These are phyloP conservation scores for Leistus spinibarbis DNA, from an alignment of 2,888 invertebrate species.

Conservation along the genomic window DNA sequence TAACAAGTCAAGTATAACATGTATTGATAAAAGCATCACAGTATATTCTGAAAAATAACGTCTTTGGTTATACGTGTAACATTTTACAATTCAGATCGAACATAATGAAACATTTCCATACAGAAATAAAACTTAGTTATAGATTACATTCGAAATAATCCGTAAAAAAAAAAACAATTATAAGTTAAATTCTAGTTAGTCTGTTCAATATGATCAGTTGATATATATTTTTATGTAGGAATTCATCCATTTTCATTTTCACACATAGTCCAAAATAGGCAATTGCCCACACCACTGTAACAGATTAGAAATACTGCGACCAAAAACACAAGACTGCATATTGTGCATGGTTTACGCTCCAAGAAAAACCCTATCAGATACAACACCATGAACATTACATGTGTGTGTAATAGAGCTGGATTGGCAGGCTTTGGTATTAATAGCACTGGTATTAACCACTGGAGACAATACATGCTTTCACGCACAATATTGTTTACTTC, in stretches of 20 bases:
- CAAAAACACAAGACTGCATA: slow-evolving; percentile 94
- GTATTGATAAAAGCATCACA: slow-evolving; percentile 35
- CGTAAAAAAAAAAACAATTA: slow-evolving; percentile 7
- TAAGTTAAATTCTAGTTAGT: slow-evolving; percentile 16
- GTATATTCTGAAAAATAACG: slow-evolving; percentile 33
- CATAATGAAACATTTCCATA: slow-evolving; percentile 5
- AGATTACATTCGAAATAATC: slow-evolving; percentile 23
- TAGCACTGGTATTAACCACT: slow-evolving; percentile 96
- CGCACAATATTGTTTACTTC: neutral
- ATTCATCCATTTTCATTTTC: slow-evolving; percentile 63
- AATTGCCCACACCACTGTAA: slow-evolving; percentile 94
- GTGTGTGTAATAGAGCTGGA: slow-evolving; percentile 93
- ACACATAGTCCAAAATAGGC: slow-evolving; percentile 88
- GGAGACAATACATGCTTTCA: slow-evolving; percentile 87
- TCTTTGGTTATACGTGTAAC: slow-evolving; percentile 31
- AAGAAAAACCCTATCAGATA: slow-evolving; percentile 97
- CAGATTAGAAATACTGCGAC: slow-evolving; percentile 93
- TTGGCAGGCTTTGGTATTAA: slow-evolving; percentile 97
- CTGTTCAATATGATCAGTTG: slow-evolving; percentile 12
- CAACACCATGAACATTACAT: slow-evolving; percentile 96
- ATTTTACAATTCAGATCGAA: neutral
- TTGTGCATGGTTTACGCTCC: slow-evolving; percentile 95
- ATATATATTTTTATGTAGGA: neutral
- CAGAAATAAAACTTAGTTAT: slow-evolving; percentile 9
- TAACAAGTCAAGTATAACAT: slow-evolving; percentile 34